Percentiles rank a stretch among this genome's conserved stretches.
Evolutionary conservation across 2,113 vertebrate genomes (phyloP).

Genomic region (Typhlomys cinereus): DNA sequence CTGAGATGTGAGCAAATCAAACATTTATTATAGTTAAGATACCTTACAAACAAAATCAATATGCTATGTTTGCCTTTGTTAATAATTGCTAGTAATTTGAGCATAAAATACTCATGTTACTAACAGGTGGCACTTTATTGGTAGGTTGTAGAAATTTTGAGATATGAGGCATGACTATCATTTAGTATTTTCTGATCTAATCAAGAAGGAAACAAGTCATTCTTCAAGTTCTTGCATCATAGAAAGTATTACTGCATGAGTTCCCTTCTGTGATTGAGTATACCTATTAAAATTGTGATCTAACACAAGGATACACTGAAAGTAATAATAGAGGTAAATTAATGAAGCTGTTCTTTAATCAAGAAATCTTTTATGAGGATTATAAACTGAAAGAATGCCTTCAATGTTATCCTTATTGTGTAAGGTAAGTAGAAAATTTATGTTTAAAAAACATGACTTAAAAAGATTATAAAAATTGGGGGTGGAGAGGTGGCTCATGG

Average conservation of each 20-base stretch:
- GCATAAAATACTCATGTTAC: neutral
- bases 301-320: slow-evolving; percentile 56
- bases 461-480: no score
- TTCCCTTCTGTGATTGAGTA: neutral
- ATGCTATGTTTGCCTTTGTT: neutral
- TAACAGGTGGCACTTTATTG: neutral
- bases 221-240: no score
- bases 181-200: neutral
- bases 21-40: neutral
- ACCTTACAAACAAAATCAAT: neutral
- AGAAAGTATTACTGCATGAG: neutral
- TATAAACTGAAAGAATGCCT: slow-evolving; percentile 75
- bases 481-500: no score
- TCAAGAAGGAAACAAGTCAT: no score
- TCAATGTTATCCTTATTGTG: no score
- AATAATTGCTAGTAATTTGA: neutral
- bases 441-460: no score
- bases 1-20: neutral
- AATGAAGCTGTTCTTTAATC: slow-evolving; percentile 83
- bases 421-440: no score
- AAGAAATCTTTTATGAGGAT: slow-evolving; percentile 76
- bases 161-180: neutral
- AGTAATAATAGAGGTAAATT: slow-evolving; percentile 77
- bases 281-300: neutral
- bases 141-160: no score